Conservation (phyloP, 2,888 invertebrate species). For the Blastobasis lacticolella region DNA sequence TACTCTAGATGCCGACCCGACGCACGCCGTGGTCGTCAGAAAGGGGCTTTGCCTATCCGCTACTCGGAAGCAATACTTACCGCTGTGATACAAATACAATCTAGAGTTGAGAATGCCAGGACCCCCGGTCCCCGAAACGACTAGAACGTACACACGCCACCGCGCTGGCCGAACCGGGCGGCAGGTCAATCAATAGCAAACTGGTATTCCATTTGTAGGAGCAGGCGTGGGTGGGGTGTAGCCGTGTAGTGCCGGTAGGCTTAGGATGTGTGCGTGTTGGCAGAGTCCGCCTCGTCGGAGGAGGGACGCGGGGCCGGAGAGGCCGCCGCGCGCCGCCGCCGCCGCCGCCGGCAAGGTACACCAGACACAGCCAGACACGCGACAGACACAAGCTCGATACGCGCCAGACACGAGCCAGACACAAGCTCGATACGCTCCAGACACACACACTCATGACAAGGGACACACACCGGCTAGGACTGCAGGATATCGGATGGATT, state of each 20-base stretch:
- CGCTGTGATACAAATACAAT: too few relatives aligned
- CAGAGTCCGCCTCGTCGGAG: constrained; percentile 61
- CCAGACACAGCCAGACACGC: neutral
- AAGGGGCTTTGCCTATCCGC: too few relatives aligned
- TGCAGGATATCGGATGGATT: too few relatives aligned
- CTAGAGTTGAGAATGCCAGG: neutral
- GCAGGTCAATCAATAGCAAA: neutral
- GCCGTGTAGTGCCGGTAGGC: constrained; percentile 9
- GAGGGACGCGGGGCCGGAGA: constrained; percentile 33
- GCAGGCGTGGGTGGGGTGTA: constrained; percentile 4
- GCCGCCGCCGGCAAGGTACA: constrained; percentile 35
- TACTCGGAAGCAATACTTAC: too few relatives aligned
- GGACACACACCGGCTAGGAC: too few relatives aligned
- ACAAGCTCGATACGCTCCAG: too few relatives aligned
- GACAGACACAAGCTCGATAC: too few relatives aligned
- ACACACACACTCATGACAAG: too few relatives aligned
- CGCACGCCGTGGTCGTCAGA: too few relatives aligned
- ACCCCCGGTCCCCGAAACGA: neutral
- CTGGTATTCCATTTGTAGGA: neutral
- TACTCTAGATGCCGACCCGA: too few relatives aligned
- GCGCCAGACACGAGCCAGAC: too few relatives aligned
- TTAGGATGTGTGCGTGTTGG: constrained; percentile 45
- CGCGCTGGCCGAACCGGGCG: neutral
- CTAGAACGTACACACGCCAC: neutral
- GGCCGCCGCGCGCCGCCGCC: constrained; percentile 31